Base-by-base conservation (phyloP, 2,113 vertebrate genomes). In the Jaculus jaculus region DNA sequence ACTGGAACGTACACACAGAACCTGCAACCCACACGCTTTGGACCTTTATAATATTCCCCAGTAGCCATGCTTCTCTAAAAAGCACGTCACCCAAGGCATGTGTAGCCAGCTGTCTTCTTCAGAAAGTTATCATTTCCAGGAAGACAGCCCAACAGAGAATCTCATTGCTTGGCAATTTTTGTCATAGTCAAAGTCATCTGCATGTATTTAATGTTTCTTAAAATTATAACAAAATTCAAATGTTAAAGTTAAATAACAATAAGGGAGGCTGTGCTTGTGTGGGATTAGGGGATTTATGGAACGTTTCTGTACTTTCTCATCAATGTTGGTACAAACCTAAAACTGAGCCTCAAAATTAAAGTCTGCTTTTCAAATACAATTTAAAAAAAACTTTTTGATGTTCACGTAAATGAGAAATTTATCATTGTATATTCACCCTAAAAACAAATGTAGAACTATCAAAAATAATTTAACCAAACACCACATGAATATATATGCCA, bases 141-240 rank as follows among this genome's bases (percentile, higher is more conserved):
- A 7, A 58, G 24, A 58, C 66, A 91, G 7, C 21, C 20, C 13
- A 66, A 18, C 1, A 9, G 26, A 37, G 26, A 66, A n/a, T 26
- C 7, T 60, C 30, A 12, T 60, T 9, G 9, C 13, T 28, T 79
- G 24, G 47, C 30, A 47, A 54, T 16, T 20, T 65, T 84, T 92
- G 30, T 39, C 61, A 51, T 75, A 72, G 71, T 63, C n/a, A 16
- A 63, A 72, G 51, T 66, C 32, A 54, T 68, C 54, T 73, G 74
- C 58, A 39, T 73, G 18, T 34, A 47, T 47, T 79, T 80, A 61
- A 47, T 10, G 73, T 71, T 60, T 71, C 16, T 54, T 81, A 15
- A 65, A 77, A 71, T 84, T 65, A 77, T 71, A 80, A 80, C 80
- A 91, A 94, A 92, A 74, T 71, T 34, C 34, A 83, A 51, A 63